phyloP scores from a whole-genome alignment of 2,113 vertebrate genomes.

The Eurypyga helias region DNA sequence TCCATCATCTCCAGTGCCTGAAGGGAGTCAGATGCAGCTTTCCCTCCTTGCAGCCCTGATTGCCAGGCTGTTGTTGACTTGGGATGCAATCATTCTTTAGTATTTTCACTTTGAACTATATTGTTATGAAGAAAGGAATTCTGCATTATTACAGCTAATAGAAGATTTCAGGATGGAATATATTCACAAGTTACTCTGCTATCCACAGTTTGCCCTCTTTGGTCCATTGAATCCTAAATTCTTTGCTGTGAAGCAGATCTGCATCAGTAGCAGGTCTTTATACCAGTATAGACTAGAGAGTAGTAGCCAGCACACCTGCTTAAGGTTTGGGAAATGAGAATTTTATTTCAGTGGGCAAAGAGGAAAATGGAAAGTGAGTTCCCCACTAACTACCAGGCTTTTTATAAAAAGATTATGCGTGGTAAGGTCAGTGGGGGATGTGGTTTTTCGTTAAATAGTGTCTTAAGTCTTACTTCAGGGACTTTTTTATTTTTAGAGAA shows the following conservation, averaged over 20 bases:
- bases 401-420: background rate
- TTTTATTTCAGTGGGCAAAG: background rate
- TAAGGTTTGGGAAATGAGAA: background rate
- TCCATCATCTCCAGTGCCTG: background rate
- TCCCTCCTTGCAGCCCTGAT: background rate
- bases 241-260: background rate
- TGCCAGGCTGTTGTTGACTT: background rate
- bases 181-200: background rate
- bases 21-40: background rate
- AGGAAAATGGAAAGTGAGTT: background rate
- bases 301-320: background rate
- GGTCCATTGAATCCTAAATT: background rate
- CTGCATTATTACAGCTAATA: background rate
- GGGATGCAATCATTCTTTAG: background rate
- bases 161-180: background rate
- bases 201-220: background rate
- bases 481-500: background rate
- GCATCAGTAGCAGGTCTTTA: background rate
- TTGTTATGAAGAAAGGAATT: background rate
- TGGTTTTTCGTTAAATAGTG: background rate
- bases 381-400: background rate
- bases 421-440: background rate
- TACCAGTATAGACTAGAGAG: background rate
- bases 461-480: background rate
- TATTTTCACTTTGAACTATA: background rate